Conservation (phyloP, 2,888 invertebrate genomes). For the Mythimna impura region DNA sequence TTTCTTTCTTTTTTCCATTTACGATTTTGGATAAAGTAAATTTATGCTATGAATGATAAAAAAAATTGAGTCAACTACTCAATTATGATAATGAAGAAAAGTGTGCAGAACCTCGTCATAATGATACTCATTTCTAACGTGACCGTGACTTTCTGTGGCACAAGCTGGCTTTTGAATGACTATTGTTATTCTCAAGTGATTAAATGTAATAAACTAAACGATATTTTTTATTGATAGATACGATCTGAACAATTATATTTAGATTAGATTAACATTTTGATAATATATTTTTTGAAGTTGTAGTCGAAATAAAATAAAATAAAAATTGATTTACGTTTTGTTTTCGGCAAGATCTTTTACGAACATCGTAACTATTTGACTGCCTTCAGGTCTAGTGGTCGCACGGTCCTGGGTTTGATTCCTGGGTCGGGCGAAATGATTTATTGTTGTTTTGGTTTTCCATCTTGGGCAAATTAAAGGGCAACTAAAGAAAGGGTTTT, state of each 20-base stretch:
- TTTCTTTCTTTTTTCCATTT: no score
- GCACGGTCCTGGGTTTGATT: not conserved
- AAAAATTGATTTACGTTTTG: not conserved
- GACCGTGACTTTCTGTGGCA: constrained; percentile 9
- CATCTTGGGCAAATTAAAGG: not conserved
- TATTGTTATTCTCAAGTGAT: constrained; percentile 39
- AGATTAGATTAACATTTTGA: constrained; percentile 31
- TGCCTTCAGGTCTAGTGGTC: not conserved
- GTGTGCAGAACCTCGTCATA: constrained; percentile 30
- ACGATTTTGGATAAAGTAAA: no score
- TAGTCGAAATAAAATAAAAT: not conserved
- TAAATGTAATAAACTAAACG: constrained; percentile 51
- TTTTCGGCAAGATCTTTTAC: not conserved
- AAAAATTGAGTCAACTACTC: no score
- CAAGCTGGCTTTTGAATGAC: constrained; percentile 32
- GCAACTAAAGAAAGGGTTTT: no score
- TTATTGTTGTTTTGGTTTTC: not conserved
- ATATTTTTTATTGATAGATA: constrained; percentile 34
- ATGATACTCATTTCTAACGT: constrained; percentile 6
- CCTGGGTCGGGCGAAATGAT: not conserved
- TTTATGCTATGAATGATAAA: no score
- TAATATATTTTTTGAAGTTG: constrained; percentile 12
- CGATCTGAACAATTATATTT: constrained; percentile 36
- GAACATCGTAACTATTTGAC: not conserved
- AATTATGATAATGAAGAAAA: not conserved